Percentiles rank a stretch among this genome's conserved stretches.
Evolutionary conservation across 2,113 vertebrate species (phyloP).

Genomic region (Pterocles burchelli): DNA sequence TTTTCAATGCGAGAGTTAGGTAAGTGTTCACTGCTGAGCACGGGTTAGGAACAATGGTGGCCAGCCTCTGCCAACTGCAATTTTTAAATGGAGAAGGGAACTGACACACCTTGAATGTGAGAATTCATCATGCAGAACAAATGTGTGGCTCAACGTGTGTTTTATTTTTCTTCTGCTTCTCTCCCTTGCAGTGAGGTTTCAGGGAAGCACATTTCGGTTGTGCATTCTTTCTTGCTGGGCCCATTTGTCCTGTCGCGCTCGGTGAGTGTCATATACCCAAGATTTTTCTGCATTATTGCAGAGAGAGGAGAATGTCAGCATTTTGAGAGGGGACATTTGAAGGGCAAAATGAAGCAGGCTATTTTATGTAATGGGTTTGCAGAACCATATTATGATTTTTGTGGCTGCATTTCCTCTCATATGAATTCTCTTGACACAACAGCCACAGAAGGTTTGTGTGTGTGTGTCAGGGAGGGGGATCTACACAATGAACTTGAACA

Average conservation of each 20-base stretch:
- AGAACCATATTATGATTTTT: neutral
- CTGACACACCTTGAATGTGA: neutral
- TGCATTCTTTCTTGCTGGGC: neutral
- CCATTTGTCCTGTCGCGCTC: neutral
- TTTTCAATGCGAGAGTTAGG: neutral
- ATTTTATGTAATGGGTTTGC: neutral
- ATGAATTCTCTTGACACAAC: neutral
- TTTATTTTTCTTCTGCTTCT: neutral
- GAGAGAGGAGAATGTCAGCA: neutral
- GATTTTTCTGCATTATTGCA: neutral
- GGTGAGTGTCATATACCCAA: accelerated
- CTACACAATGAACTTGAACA: neutral
- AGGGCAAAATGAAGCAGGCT: neutral
- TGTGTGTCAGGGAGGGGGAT: neutral
- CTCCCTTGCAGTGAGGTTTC: neutral
- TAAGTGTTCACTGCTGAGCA: neutral
- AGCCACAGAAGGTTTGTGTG: neutral
- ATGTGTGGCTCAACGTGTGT: neutral
- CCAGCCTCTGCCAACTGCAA: neutral
- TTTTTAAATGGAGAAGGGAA: neutral
- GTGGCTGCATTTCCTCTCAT: neutral
- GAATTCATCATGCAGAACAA: neutral
- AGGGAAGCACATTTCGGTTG: neutral
- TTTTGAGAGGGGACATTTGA: neutral
- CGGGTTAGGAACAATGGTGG: neutral